Evolutionary conservation across 1,140 invertebrate species (phyloP).

Genomic region (Bombus balteatus): DNA sequence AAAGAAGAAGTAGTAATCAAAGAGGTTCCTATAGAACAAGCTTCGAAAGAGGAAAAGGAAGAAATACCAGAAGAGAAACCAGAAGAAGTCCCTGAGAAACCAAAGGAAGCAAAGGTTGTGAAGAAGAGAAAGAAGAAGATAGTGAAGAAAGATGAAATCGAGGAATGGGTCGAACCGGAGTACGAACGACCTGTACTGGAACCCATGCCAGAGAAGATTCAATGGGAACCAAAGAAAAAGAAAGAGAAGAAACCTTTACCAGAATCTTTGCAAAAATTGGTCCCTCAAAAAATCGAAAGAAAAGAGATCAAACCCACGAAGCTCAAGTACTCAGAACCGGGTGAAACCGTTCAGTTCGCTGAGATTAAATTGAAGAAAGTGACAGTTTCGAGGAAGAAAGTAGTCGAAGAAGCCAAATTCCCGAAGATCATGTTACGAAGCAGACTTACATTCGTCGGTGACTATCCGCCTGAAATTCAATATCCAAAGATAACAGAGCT

Average conservation of each 20-base stretch:
- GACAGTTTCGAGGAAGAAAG: slow-evolving; percentile 81
- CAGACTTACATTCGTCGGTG: slow-evolving; percentile 84
- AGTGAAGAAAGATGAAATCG: slow-evolving; percentile 78
- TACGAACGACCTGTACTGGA: slow-evolving; percentile 80
- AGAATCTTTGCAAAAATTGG: slow-evolving; percentile 69
- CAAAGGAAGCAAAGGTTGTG: slow-evolving; percentile 66
- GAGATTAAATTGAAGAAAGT: slow-evolving; percentile 86
- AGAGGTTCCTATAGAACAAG: slow-evolving; percentile 54
- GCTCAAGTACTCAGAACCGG: slow-evolving; percentile 77
- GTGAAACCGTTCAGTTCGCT: slow-evolving; percentile 84
- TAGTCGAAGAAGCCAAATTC: slow-evolving; percentile 80
- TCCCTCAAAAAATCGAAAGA: slow-evolving; percentile 79
- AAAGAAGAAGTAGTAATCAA: slow-evolving; percentile 53
- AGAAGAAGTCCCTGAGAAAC: slow-evolving; percentile 50
- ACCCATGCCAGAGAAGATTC: slow-evolving; percentile 80
- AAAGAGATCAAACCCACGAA: slow-evolving; percentile 80
- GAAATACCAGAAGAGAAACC: slow-evolving; percentile 48
- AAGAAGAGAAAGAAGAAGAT: slow-evolving; percentile 79
- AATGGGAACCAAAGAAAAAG: slow-evolving; percentile 79
- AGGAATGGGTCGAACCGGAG: slow-evolving; percentile 81
- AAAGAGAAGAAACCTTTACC: slow-evolving; percentile 75
- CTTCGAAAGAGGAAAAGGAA: slow-evolving; percentile 37
- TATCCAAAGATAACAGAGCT: slow-evolving; percentile 82
- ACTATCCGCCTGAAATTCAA: slow-evolving; percentile 85
- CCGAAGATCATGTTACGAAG: slow-evolving; percentile 87